phyloP scores from a whole-genome alignment of 2,113 vertebrate genomes.

The Jacana jacana region DNA sequence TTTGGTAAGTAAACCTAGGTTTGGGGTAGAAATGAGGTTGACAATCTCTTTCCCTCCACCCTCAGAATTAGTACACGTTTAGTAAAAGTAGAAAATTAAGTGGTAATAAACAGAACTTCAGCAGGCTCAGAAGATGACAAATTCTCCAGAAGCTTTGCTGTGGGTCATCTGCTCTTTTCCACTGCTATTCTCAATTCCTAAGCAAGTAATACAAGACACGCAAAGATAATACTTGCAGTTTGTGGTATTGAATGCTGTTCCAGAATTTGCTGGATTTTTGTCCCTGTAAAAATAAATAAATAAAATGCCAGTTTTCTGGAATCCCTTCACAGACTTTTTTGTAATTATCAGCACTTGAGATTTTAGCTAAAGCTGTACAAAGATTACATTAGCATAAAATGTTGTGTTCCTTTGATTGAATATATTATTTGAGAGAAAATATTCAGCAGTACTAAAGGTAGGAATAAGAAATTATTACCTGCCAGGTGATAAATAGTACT shows the following conservation, averaged over 20 bases:
- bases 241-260: neutral
- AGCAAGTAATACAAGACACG: neutral
- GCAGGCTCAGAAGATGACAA: neutral
- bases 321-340: conserved; percentile 53
- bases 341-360: conserved; percentile 73
- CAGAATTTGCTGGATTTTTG: neutral
- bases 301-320: conserved; percentile 47
- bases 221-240: neutral
- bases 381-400: conserved; percentile 81
- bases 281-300: neutral
- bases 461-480: conserved; percentile 77
- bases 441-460: conserved; percentile 60
- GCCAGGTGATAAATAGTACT: conserved; percentile 76
- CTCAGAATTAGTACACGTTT: neutral
- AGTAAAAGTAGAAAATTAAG: neutral
- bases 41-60: neutral
- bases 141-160: neutral
- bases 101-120: neutral
- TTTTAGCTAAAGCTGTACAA: conserved; percentile 71
- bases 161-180: neutral
- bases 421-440: conserved; percentile 72
- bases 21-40: neutral
- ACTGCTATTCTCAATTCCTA: neutral
- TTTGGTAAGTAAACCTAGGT: neutral
- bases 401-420: conserved; percentile 75